Evolutionary conservation across 2,113 vertebrate genomes (phyloP), one percentile per base, ranked within the genome.

Genomic region (Lepus timidus): DNA sequence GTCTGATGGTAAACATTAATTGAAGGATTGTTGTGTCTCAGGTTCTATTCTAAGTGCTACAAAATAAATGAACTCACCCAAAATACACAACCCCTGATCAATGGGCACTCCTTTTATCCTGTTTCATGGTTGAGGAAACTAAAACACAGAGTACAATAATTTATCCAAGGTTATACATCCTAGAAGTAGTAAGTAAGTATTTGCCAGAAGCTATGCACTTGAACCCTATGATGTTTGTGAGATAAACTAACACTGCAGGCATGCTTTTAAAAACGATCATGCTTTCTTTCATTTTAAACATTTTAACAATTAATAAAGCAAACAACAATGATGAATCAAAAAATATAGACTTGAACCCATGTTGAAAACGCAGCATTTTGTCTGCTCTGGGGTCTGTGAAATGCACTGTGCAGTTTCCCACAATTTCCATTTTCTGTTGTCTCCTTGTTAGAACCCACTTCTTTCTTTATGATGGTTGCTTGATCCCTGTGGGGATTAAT

Each of bases 271-370:
- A 86, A 49, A 31, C 1, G 9, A 4, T 9, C n/a, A 49, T 81
- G 55, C 13, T 82, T 82, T 22, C 27, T 94, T 82, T 85, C 68
- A 78, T 64, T 88, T 1, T 62, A 93, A 89, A 76, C 58, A 82
- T 95, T 78, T 91, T 68, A 2, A 73, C 4, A 85, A 85, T 36
- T 44, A 31, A 75, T 52, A 91, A 52, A 86, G 5, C 12, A 86
- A n/a, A 44, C 52, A 88, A 64, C 31, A 68, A 36, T 22, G 84
- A 58, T 58, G 55, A 58, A 58, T 19, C 22, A 49, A 73, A 86
- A 71, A 52, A 19, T 14, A 68, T 68, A 88, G 19, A 61, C 25
- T 68, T 90, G 36, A 55, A 6, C 27, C 39, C 1, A 11, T 61
- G 2, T 36, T 85, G 61, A 85, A 82, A 96, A 58, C 64, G 3